A percentile compares a stretch with the other conserved stretches of the same genome.
Evolutionary conservation across 64 coral and sea anemone species (phyloP).

Genomic region (Montipora capricornis): DNA sequence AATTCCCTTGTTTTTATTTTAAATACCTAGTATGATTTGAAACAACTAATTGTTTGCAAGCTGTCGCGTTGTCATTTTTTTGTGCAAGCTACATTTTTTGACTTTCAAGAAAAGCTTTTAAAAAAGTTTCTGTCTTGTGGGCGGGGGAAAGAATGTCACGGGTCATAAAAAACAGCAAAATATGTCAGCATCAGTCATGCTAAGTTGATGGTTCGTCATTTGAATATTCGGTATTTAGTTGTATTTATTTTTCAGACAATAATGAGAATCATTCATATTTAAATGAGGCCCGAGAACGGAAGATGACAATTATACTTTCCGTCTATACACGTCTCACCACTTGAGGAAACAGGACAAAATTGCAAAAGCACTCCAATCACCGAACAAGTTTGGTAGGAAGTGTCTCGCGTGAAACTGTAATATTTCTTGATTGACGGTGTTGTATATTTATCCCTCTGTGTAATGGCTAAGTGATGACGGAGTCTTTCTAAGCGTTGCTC

Average conservation of each 20-base stretch:
- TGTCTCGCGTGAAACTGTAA: not conserved
- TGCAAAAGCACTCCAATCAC: not conserved
- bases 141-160: not conserved
- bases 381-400: not conserved
- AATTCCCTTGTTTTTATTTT: not conserved
- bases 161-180: not conserved
- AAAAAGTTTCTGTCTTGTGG: not conserved
- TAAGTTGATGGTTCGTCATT: not conserved
- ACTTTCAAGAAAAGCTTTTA: not conserved
- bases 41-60: not conserved
- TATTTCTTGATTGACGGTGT: not conserved
- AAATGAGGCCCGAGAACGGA: not conserved
- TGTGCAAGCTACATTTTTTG: not conserved
- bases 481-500: no score
- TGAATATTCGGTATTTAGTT: not conserved
- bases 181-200: not conserved
- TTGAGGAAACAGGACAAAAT: not conserved
- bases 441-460: not conserved
- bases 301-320: not conserved
- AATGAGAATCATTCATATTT: not conserved
- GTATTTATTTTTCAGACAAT: slow-evolving; percentile 11
- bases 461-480: no score
- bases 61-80: no score
- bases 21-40: not conserved
- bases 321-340: not conserved